Conservation (phyloP, 2,888 invertebrate genomes). For the Polia nebulosa region DNA sequence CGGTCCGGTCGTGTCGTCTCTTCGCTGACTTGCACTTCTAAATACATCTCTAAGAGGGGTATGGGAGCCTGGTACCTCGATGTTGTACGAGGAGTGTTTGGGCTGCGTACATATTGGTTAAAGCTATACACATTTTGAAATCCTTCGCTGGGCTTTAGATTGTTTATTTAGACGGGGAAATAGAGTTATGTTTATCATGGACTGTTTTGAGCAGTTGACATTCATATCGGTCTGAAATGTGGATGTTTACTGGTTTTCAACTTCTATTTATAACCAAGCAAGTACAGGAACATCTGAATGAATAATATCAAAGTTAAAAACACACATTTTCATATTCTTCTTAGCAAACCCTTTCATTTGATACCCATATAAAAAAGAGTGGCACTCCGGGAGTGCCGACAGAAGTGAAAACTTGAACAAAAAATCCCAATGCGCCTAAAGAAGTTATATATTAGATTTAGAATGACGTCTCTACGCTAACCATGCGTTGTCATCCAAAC, state of each 20-base stretch:
- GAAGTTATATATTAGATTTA: no score
- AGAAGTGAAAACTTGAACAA: no score
- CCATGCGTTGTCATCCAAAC: no score
- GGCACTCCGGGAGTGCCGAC: no score
- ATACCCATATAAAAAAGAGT: no score
- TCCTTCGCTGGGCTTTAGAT: conserved; percentile 25
- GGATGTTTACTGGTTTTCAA: not conserved
- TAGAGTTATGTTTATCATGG: conserved; percentile 24
- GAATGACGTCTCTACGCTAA: no score
- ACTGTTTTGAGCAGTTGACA: conserved; percentile 10
- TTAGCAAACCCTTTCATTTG: no score
- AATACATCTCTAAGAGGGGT: conserved; percentile 53
- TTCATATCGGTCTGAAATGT: not conserved
- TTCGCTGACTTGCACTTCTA: conserved; percentile 62
- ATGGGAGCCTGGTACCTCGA: conserved; percentile 48
- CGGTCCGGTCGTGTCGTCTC: conserved; percentile 57
- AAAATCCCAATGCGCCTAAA: no score
- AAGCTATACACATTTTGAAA: conserved; percentile 39
- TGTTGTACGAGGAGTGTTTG: conserved; percentile 30
- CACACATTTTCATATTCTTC: no score
- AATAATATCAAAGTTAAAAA: not conserved
- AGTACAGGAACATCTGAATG: not conserved
- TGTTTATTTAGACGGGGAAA: conserved; percentile 20
- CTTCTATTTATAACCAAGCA: not conserved
- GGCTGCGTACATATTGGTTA: conserved; percentile 33